Evolutionary conservation across 2,113 vertebrate genomes (phyloP).

Genomic region (Protobothrops mucrosquamatus): DNA sequence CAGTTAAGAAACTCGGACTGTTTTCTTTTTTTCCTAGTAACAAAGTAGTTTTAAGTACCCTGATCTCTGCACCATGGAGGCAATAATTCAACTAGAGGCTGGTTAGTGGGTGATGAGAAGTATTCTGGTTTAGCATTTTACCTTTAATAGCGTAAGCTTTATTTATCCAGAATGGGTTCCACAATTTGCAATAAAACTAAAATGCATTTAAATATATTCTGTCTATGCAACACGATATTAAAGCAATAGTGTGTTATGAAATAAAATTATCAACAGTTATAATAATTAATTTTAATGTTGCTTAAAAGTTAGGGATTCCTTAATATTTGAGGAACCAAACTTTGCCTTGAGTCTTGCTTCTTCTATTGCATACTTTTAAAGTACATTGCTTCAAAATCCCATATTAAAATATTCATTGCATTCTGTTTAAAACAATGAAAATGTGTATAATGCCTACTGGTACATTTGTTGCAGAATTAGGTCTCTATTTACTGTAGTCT

Average conservation of each 20-base stretch:
- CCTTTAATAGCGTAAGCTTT: background rate
- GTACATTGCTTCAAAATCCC: background rate
- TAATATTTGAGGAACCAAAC: background rate
- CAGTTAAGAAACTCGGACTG: background rate
- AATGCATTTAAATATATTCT: slow-evolving; percentile 2
- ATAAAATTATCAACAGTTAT: background rate
- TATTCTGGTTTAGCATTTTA: background rate
- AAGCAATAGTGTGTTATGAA: background rate
- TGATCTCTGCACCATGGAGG: background rate
- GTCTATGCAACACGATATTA: slow-evolving; percentile 5
- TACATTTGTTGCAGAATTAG: background rate
- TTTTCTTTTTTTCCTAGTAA: background rate
- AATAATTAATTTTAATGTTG: background rate
- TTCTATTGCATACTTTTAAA: background rate
- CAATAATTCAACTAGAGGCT: background rate
- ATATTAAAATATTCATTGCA: background rate
- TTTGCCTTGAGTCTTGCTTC: background rate
- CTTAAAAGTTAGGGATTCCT: background rate
- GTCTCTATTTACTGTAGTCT: background rate
- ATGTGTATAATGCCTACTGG: background rate
- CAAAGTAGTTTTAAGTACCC: background rate
- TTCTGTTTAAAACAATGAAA: background rate
- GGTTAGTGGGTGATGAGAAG: background rate
- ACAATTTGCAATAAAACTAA: background rate
- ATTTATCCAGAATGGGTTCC: background rate